Conservation (phyloP, 2,113 vertebrate species). For the Agelaius phoeniceus region DNA sequence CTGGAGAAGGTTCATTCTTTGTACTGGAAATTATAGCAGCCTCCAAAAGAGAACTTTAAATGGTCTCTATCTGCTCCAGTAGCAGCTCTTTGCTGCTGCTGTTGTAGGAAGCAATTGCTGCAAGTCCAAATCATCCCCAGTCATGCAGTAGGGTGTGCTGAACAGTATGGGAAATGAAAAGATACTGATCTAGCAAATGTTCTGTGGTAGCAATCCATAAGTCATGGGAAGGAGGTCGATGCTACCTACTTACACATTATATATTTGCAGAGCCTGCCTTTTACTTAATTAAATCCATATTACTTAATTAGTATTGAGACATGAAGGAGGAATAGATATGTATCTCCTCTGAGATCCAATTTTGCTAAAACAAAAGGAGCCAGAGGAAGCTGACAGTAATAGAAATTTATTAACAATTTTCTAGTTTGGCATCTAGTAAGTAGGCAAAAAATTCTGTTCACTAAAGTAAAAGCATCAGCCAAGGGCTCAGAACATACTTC, state of each 20-base stretch:
- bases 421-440: neutral
- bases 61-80: neutral
- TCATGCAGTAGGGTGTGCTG: neutral
- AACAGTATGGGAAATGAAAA: neutral
- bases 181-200: neutral
- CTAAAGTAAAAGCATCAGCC: neutral
- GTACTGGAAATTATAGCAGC: neutral
- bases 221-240: neutral
- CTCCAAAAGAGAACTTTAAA: neutral
- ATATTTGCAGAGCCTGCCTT: slow-evolving; percentile 4
- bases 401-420: slow-evolving; percentile 32
- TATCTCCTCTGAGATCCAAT: slow-evolving; percentile 12
- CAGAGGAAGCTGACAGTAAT: neutral
- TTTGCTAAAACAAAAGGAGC: slow-evolving; percentile 22
- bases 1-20: neutral
- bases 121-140: neutral
- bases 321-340: neutral
- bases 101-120: neutral
- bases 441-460: slow-evolving; percentile 24
- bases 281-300: slow-evolving; percentile 9
- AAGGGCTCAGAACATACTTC: neutral
- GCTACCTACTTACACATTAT: neutral
- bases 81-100: neutral
- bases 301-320: slow-evolving; percentile 26
- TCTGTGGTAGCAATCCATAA: neutral